Evolutionary conservation across 2,888 invertebrate genomes (phyloP).

Genomic region (Melipona bicolor): DNA sequence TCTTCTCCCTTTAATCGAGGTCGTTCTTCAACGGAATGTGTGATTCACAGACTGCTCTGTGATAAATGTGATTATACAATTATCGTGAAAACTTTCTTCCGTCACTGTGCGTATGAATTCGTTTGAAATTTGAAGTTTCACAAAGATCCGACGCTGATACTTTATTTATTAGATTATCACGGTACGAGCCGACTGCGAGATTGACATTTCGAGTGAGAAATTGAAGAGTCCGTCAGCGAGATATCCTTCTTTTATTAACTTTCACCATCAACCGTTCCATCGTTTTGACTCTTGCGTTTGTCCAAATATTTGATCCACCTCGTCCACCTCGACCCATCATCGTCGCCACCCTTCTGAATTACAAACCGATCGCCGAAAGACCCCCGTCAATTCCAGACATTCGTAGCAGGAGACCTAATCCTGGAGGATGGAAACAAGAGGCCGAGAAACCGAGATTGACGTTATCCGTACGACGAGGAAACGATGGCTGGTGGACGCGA

Average conservation of each 20-base stretch:
- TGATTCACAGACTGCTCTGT: too few species aligned
- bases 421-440: neutral
- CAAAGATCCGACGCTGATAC: neutral
- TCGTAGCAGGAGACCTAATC: neutral
- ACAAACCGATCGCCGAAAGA: neutral
- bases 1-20: neutral
- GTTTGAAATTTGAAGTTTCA: too few species aligned
- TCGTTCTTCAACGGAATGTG: neutral
- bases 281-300: neutral
- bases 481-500: neutral
- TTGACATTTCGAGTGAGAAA: neutral
- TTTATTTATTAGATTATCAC: accelerated
- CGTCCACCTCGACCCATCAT: too few species aligned
- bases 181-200: neutral
- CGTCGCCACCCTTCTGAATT: neutral
- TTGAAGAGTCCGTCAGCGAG: accelerated
- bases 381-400: neutral
- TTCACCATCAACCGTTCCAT: too few species aligned
- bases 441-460: slow-evolving; percentile 1
- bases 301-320: neutral
- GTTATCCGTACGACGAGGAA: slow-evolving; percentile 5
- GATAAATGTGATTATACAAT: too few species aligned
- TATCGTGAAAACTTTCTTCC: too few species aligned
- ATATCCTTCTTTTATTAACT: too few species aligned
- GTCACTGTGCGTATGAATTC: too few species aligned